These are phyloP conservation scores for Cyaniris semiargus DNA, from an alignment of 2,888 invertebrate genomes.

Conservation along the genomic window DNA sequence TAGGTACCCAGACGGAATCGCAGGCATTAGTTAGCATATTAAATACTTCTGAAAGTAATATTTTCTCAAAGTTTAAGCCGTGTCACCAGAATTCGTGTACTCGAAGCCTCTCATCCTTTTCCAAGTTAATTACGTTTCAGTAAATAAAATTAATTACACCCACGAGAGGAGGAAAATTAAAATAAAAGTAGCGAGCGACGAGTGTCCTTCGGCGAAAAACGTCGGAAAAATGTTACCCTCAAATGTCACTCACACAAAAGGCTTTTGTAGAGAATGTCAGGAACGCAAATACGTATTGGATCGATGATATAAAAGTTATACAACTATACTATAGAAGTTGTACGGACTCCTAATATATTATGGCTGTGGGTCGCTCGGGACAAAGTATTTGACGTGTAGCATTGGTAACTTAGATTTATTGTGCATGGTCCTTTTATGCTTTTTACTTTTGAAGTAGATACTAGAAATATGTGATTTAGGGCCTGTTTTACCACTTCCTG, in stretches of 20 bases:
- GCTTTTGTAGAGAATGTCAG: background rate
- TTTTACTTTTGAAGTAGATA: background rate
- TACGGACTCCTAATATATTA: background rate
- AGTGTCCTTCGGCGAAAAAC: background rate
- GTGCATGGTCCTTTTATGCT: background rate
- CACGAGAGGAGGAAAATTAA: background rate
- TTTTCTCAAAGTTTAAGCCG: background rate
- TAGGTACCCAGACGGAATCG: too few species aligned
- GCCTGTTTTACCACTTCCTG: too few species aligned
- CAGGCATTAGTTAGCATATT: too few species aligned
- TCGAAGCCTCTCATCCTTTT: background rate
- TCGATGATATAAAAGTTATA: background rate
- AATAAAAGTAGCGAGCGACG: background rate
- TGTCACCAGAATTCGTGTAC: background rate
- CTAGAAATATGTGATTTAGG: background rate
- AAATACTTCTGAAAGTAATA: too few species aligned
- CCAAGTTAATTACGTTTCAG: background rate
- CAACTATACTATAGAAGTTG: background rate
- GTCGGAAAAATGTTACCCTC: slow-evolving; percentile 3
- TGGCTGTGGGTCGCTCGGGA: slow-evolving; percentile 3
- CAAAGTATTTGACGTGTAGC: background rate
- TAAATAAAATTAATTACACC: slow-evolving; percentile 4
- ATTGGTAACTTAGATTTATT: background rate
- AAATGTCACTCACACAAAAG: slow-evolving; percentile 3
- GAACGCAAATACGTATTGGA: background rate